Conservation (phyloP, 2,888 invertebrate species). For the Stenurella melanura region DNA sequence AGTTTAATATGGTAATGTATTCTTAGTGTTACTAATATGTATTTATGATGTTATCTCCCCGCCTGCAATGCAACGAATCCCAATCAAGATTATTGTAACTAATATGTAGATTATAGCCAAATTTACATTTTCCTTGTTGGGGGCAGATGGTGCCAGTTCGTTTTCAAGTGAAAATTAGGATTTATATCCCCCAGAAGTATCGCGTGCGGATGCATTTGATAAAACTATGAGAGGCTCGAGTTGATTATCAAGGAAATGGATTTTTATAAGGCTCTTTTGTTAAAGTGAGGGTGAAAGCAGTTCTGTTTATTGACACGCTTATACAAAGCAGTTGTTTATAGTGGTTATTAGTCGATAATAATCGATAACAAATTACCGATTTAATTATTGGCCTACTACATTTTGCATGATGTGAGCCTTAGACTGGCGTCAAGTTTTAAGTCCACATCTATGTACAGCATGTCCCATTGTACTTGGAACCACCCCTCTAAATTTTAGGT, state of each 20-base stretch:
- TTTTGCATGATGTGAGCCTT: no score
- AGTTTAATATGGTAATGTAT: conserved; percentile 60
- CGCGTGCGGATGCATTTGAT: conserved; percentile 22
- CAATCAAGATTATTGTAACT: conserved; percentile 67
- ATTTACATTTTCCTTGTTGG: conserved; percentile 66
- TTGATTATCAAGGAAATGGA: conserved; percentile 15
- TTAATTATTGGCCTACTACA: background rate
- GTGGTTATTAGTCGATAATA: background rate
- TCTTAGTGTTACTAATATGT: conserved; percentile 62
- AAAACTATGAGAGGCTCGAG: conserved; percentile 1
- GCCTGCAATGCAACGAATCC: conserved; percentile 44
- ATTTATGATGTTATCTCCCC: conserved; percentile 66
- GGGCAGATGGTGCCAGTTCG: conserved; percentile 59
- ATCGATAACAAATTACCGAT: background rate
- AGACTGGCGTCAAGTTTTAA: no score
- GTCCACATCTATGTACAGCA: no score
- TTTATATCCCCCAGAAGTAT: conserved; percentile 46
- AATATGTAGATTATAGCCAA: conserved; percentile 65
- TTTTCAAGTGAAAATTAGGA: conserved; percentile 52
- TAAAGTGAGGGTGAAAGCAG: conserved; percentile 1
- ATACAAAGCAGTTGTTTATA: background rate
- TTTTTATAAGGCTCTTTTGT: conserved; percentile 20
- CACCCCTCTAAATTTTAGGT: no score
- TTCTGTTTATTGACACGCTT: background rate
- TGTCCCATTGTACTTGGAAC: no score